phyloP scores from a whole-genome alignment of 2,888 invertebrate genomes.

The Leucophenga maculata region DNA sequence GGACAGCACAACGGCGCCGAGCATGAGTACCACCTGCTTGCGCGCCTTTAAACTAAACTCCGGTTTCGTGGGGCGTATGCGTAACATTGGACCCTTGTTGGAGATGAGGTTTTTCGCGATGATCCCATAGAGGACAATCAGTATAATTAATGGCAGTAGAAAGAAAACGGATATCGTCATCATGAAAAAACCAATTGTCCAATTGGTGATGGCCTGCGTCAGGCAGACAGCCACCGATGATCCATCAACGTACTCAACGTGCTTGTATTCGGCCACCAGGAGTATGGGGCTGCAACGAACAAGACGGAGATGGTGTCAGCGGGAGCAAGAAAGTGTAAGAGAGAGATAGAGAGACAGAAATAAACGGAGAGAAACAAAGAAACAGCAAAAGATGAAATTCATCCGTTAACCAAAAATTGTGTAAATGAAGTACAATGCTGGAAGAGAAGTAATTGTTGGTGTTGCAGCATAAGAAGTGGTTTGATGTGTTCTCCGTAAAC shows the following conservation, averaged over 20 bases:
- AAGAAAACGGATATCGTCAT: constrained; percentile 86
- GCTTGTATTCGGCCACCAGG: constrained; percentile 82
- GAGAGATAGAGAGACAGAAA: constrained; percentile 36
- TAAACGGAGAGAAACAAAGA: constrained; percentile 32
- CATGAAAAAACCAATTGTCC: constrained; percentile 86
- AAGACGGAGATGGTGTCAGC: neutral
- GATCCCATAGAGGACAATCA: constrained; percentile 85
- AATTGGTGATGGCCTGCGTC: constrained; percentile 82
- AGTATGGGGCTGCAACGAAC: constrained; percentile 79
- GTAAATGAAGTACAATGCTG: constrained; percentile 6
- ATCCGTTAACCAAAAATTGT: constrained; percentile 25
- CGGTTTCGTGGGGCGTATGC: constrained; percentile 81
- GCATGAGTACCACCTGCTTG: constrained; percentile 88
- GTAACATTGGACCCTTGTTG: constrained; percentile 76
- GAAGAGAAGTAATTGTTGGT: constrained; percentile 4
- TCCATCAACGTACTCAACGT: constrained; percentile 80
- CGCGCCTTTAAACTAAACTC: constrained; percentile 83
- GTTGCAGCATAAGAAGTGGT: too few relatives aligned
- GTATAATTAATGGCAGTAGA: constrained; percentile 83
- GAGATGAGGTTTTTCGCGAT: constrained; percentile 88
- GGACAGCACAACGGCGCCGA: constrained; percentile 88
- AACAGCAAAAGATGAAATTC: constrained; percentile 20
- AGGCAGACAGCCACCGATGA: constrained; percentile 82
- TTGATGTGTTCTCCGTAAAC: too few relatives aligned
- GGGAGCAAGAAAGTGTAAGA: constrained; percentile 32